A percentile compares a stretch with the other conserved stretches of the same genome.
phyloP scores from a whole-genome alignment of 2,888 invertebrate species.

The Thecophora atra region DNA sequence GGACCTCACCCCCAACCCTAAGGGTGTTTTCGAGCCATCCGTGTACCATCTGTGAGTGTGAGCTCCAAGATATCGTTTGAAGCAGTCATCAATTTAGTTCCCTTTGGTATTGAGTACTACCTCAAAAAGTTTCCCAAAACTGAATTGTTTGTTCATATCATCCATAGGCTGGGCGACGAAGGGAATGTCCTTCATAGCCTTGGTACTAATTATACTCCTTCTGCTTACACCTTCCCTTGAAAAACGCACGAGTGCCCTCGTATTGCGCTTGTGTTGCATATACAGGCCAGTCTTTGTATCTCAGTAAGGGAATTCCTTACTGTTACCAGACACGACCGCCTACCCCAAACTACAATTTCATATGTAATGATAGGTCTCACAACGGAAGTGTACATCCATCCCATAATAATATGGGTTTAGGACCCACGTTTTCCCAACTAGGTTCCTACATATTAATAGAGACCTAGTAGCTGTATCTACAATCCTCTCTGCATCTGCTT shows the following conservation, averaged over 20 bases:
- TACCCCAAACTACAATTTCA: neutral
- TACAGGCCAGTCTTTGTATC: neutral
- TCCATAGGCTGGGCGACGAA: neutral
- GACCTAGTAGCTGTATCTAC: neutral
- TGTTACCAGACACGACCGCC: neutral
- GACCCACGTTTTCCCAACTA: neutral
- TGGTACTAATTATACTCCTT: no score
- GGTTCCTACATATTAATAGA: neutral
- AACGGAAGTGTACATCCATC: neutral
- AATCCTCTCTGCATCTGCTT: neutral
- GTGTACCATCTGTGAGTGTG: no score
- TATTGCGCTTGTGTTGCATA: neutral
- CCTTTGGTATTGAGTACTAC: neutral
- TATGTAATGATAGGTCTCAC: neutral
- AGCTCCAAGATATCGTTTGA: no score
- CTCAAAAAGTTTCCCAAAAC: neutral
- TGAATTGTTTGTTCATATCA: neutral
- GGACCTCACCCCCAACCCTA: no score
- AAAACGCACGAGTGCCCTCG: neutral
- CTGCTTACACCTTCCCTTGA: neutral
- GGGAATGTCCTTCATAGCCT: slow-evolving; percentile 1
- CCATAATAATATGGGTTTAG: neutral
- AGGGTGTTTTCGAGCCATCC: no score
- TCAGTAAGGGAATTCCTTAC: neutral
- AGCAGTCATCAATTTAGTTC: no score